phyloP scores from a whole-genome alignment of 2,797 vertebrate species.

The Siniperca obscura region DNA sequence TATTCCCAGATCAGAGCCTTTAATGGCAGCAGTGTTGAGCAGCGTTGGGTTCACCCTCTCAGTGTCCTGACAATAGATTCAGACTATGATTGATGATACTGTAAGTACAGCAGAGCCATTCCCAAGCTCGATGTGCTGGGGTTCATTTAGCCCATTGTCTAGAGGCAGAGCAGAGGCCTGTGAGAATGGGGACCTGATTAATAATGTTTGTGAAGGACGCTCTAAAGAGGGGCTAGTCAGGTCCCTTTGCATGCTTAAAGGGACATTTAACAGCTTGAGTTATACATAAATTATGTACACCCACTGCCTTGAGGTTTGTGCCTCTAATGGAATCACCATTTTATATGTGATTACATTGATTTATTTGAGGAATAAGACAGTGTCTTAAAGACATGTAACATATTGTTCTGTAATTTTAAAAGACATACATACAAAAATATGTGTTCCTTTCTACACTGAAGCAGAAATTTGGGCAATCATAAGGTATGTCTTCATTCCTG shows the following conservation, averaged over 20 bases:
- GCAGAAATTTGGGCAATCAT: not conserved
- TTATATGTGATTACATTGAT: not conserved
- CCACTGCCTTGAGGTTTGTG: slow-evolving; percentile 38
- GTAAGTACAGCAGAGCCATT: slow-evolving; percentile 59
- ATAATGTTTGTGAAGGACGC: slow-evolving; percentile 65
- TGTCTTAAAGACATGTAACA: not conserved
- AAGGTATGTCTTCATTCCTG: not conserved
- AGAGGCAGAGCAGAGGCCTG: slow-evolving; percentile 42
- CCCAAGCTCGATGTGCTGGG: slow-evolving; percentile 59
- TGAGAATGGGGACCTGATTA: slow-evolving; percentile 65
- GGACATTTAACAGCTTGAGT: slow-evolving; percentile 67
- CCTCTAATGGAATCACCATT: not conserved
- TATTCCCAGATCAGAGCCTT: slow-evolving; percentile 35
- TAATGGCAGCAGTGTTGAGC: slow-evolving; percentile 5
- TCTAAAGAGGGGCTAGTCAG: slow-evolving; percentile 53
- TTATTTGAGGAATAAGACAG: not conserved
- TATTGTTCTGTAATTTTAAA: not conserved
- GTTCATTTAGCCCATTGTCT: slow-evolving; percentile 66
- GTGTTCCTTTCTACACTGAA: not conserved
- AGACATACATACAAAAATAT: not conserved
- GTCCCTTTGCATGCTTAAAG: slow-evolving; percentile 48
- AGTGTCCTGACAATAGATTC: slow-evolving; percentile 50
- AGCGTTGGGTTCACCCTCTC: slow-evolving; percentile 20
- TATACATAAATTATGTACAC: slow-evolving; percentile 68
- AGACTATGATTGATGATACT: slow-evolving; percentile 71